Conservation (phyloP, 2,113 vertebrate species). For the Loxodonta africana region DNA sequence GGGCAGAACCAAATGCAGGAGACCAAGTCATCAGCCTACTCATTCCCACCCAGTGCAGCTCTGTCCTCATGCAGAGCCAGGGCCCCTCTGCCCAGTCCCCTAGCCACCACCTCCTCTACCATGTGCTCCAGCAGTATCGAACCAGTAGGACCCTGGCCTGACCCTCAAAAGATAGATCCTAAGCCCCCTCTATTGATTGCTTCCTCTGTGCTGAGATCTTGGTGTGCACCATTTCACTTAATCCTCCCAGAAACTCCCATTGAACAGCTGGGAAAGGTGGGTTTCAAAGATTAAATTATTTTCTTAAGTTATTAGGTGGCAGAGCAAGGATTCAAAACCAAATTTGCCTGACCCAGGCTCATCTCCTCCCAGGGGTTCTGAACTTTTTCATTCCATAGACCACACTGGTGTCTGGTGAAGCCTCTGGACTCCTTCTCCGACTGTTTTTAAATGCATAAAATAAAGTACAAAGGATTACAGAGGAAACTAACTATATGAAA, state of each 20-base stretch:
- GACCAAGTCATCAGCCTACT: neutral
- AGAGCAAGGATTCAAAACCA: neutral
- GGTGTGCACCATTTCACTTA: neutral
- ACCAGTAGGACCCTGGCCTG: neutral
- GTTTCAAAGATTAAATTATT: neutral
- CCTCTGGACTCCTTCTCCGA: neutral
- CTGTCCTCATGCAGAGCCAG: neutral
- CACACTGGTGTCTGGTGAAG: neutral
- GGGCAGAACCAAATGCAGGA: neutral
- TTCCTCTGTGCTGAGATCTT: neutral
- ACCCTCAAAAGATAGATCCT: neutral
- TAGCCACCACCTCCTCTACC: neutral
- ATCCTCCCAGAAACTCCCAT: neutral
- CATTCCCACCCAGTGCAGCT: neutral
- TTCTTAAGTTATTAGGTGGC: neutral
- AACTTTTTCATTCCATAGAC: neutral
- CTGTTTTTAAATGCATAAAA: neutral
- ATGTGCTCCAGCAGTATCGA: neutral
- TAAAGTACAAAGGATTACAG: neutral
- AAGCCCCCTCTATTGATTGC: neutral
- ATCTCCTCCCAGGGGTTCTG: neutral
- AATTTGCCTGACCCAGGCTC: neutral
- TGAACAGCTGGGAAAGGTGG: neutral
- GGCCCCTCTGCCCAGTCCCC: neutral
- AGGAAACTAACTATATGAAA: neutral